These are phyloP conservation scores for Daubentonia madagascariensis DNA, from an alignment of 2,113 vertebrate genomes.

Conservation along the genomic window DNA sequence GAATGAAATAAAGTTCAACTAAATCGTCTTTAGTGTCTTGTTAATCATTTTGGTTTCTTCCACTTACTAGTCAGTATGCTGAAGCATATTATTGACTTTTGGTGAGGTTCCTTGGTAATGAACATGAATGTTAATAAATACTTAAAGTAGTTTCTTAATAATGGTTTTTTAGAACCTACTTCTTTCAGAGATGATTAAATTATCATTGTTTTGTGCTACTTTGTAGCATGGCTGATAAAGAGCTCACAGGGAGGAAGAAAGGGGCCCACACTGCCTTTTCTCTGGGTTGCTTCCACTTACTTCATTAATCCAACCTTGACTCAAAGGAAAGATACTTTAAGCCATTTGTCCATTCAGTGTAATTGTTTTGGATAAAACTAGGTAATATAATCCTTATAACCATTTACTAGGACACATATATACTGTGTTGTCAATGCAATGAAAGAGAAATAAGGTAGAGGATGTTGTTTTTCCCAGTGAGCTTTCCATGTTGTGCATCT, in stretches of 20 bases:
- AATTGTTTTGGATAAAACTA: not conserved
- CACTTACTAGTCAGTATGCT: not conserved
- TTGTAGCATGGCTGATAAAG: not conserved
- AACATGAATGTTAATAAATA: not conserved
- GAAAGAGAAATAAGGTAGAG: not conserved
- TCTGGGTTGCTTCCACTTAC: not conserved
- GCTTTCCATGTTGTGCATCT: not conserved
- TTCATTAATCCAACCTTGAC: not conserved
- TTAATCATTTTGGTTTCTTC: not conserved
- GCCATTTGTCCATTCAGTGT: not conserved
- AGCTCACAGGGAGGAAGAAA: not conserved
- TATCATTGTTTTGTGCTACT: not conserved
- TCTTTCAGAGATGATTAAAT: not conserved
- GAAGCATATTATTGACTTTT: not conserved
- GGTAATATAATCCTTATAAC: not conserved
- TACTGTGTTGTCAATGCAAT: not conserved
- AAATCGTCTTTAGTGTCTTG: not conserved
- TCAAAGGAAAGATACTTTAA: not conserved
- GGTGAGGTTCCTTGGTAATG: not conserved
- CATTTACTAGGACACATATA: not conserved
- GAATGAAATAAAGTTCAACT: not conserved
- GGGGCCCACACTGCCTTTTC: not conserved
- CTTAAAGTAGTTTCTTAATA: not conserved
- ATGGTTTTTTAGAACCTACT: not conserved
- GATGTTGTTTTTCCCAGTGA: not conserved